phyloP scores from a whole-genome alignment of 2,797 vertebrate species.

The Pangasius mekongensis region DNA sequence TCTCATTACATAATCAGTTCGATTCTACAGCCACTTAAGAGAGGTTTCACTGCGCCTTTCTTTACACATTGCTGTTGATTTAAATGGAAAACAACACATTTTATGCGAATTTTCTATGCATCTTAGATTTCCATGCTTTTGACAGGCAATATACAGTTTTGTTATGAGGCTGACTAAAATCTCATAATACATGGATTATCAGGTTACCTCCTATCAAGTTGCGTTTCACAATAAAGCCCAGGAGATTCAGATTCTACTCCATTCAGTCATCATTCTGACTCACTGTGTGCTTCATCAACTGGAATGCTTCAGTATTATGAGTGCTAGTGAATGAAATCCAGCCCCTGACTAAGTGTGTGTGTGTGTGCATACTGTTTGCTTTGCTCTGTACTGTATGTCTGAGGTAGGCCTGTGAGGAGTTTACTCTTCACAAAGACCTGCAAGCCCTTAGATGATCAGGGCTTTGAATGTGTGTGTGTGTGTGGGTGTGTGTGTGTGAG shows the following conservation, averaged over 20 bases:
- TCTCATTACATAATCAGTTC: neutral
- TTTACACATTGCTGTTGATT: neutral
- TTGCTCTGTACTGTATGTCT: conserved; percentile 34
- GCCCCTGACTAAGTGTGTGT: neutral
- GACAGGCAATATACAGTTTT: neutral
- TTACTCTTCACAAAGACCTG: conserved; percentile 54
- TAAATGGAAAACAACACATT: neutral
- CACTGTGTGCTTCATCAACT: conserved; percentile 3
- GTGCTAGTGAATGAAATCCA: conserved; percentile 12
- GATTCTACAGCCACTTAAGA: neutral
- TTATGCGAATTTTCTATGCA: neutral
- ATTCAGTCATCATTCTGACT: conserved; percentile 19
- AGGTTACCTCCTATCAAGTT: conserved; percentile 13
- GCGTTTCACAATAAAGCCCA: neutral
- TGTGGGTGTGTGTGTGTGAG: conserved; percentile 16
- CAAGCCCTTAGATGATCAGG: conserved; percentile 38
- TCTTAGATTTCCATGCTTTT: neutral
- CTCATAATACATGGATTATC: neutral
- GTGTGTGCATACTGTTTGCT: neutral
- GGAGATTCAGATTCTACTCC: conserved; percentile 2
- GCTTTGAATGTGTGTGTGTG: conserved; percentile 35
- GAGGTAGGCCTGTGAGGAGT: conserved; percentile 28
- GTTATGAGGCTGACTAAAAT: neutral
- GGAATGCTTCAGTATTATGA: conserved; percentile 10
- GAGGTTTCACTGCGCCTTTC: neutral